Evolutionary conservation across 2,888 invertebrate species (phyloP).

Genomic region (Chorisops tibialis): DNA sequence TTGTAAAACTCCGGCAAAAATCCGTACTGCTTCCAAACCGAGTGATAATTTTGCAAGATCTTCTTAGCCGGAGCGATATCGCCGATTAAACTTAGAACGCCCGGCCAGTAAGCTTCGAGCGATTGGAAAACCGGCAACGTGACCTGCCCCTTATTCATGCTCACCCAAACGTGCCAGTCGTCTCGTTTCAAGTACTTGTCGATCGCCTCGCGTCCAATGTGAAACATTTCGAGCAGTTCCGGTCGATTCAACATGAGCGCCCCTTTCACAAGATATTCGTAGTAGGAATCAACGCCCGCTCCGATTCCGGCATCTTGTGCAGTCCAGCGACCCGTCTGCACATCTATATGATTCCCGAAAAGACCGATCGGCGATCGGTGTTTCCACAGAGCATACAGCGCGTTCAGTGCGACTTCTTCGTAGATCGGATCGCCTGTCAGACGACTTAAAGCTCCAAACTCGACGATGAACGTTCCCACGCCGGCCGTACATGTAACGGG

Average conservation of each 20-base stretch:
- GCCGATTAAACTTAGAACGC: conserved; percentile 82
- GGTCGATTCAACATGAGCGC: conserved; percentile 86
- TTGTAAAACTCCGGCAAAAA: conserved; percentile 98
- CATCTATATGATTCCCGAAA: conserved; percentile 96
- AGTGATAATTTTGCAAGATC: conserved; percentile 92
- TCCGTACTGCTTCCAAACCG: conserved; percentile 96
- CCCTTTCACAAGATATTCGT: conserved; percentile 97
- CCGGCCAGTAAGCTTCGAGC: conserved; percentile 98
- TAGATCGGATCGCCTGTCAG: conserved; percentile 92
- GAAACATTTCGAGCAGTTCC: conserved; percentile 87
- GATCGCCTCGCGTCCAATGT: conserved; percentile 70
- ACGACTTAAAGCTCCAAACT: conserved; percentile 91
- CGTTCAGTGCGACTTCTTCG: conserved; percentile 92
- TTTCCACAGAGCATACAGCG: conserved; percentile 82
- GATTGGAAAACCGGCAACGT: conserved; percentile 98
- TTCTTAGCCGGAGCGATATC: conserved; percentile 89
- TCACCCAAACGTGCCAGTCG: conserved; percentile 99
- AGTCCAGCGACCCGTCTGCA: conserved; percentile 92
- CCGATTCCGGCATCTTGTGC: conserved; percentile 97
- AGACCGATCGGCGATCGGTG: conserved; percentile 82
- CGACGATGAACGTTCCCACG: conserved; percentile 93
- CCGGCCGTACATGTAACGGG: conserved; percentile 97
- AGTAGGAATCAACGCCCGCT: conserved; percentile 95
- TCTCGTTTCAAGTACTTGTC: conserved; percentile 86
- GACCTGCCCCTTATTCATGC: conserved; percentile 93